Base-by-base conservation (phyloP, 2,797 vertebrate species). In the Spinibarbus caldwelli region DNA sequence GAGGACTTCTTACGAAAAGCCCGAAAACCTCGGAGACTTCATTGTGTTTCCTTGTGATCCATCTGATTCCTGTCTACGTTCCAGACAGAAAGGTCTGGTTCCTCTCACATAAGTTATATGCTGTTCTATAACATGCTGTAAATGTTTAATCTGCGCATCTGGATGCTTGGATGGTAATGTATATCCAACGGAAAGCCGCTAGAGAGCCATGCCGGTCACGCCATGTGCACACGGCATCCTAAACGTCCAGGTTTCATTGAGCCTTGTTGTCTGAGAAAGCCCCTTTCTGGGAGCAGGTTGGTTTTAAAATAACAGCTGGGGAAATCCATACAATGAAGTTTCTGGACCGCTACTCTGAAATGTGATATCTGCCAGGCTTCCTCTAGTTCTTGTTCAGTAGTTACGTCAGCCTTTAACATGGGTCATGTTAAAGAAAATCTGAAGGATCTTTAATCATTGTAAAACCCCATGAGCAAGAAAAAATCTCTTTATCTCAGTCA, bases 401-500 rank as follows among this genome's bases (percentile, higher is more conserved):
- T 75, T 66, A 82, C 70, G 26, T 73, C 80, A 82, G 9, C n/a
- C 4, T 72, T 72, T n/a, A 82, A 82, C 38, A 64, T 31, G 23
- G 15, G 59, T 52, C 47, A 78, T 45, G 64, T 6, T 84, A 68
- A 84, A 68, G 36, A 36, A 54, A 68, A 77, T 31, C 34, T 34
- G 62, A 81, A 38, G 47, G 34, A 66, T 78, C 62, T 26, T 59
- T 82, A 72, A 82, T 82, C 80, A 82, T 73, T n/a, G n/a, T n/a
- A n/a, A n/a, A n/a, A n/a, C n/a, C n/a, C n/a, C n/a, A n/a, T n/a
- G n/a, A n/a, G n/a, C n/a, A n/a, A n/a, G n/a, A n/a, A n/a, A n/a
- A n/a, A n/a, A n/a, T n/a, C n/a, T n/a, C n/a, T n/a, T n/a, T n/a
- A n/a, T n/a, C n/a, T n/a, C n/a, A n/a, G n/a, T n/a, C n/a, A n/a